Evolutionary conservation across 1,140 invertebrate species (phyloP).

Genomic region (Drosophila pandora): DNA sequence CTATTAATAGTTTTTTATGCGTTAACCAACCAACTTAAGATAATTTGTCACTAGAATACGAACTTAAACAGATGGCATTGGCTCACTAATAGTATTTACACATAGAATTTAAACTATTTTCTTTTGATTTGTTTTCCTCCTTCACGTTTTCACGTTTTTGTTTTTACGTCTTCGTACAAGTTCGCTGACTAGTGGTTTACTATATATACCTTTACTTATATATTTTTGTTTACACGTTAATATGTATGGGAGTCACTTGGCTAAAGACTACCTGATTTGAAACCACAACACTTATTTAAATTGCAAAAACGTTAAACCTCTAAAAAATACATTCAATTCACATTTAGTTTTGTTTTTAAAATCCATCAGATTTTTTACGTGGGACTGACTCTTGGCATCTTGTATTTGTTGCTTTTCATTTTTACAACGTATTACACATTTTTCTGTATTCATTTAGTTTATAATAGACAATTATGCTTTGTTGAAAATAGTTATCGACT

Average conservation of each 20-base stretch:
- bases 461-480: conserved; percentile 51
- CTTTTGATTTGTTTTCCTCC: conserved; percentile 30
- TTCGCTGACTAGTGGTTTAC: conserved; percentile 68
- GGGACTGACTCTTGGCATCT: conserved; percentile 64
- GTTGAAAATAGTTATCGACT: conserved; percentile 39
- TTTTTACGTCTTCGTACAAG: conserved; percentile 29
- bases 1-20: conserved; percentile 11
- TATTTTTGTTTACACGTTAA: conserved; percentile 38
- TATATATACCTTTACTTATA: conserved; percentile 36
- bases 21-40: conserved; percentile 47
- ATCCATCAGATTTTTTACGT: conserved; percentile 62
- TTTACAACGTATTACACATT: conserved; percentile 9
- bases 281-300: conserved; percentile 73
- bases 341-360: conserved; percentile 50
- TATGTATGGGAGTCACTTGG: conserved; percentile 42
- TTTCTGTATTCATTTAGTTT: conserved; percentile 9
- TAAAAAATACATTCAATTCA: conserved; percentile 78
- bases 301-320: conserved; percentile 62
- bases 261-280: conserved; percentile 68
- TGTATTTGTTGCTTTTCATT: conserved; percentile 9
- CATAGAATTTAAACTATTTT: conserved; percentile 39
- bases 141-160: conserved; percentile 8
- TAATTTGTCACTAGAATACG: conserved; percentile 61
- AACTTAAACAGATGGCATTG: conserved; percentile 55
- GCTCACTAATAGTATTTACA: conserved; percentile 54